Percentiles rank a stretch among this genome's conserved stretches.
Evolutionary conservation across 2,888 invertebrate species (phyloP).

Genomic region (Brachyopa scutellaris): DNA sequence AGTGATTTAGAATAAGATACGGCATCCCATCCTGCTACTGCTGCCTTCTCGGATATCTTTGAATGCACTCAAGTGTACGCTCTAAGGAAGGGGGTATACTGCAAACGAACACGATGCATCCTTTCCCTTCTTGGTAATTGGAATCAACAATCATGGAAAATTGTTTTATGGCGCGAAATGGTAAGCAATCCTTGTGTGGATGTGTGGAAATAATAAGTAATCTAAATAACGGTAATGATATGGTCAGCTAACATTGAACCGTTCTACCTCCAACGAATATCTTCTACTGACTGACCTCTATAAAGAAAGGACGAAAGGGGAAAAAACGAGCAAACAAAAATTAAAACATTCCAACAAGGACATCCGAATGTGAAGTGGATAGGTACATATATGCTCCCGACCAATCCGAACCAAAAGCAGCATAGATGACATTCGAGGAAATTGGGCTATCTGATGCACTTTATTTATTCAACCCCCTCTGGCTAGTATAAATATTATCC

Average conservation of each 20-base stretch:
- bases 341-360: conserved; percentile 24
- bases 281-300: neutral
- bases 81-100: too few species aligned
- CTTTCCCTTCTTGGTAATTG: conserved; percentile 16
- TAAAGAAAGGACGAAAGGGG: neutral
- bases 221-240: conserved; percentile 40
- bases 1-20: conserved; percentile 41
- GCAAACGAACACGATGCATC: too few species aligned
- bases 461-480: conserved; percentile 70
- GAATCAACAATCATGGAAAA: too few species aligned
- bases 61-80: conserved; percentile 47
- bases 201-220: conserved; percentile 17
- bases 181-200: neutral
- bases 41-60: too few species aligned
- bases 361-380: conserved; percentile 23
- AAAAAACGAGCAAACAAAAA: neutral
- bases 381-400: neutral
- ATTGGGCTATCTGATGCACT: conserved; percentile 71
- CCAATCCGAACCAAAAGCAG: neutral
- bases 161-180: conserved; percentile 58
- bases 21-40: neutral
- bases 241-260: conserved; percentile 17
- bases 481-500: conserved; percentile 65
- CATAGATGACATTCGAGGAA: conserved; percentile 64
- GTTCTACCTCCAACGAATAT: neutral